These are phyloP conservation scores for Mionectes olivaceus DNA, from an alignment of 2,797 vertebrate genomes.

Conservation along the genomic window DNA sequence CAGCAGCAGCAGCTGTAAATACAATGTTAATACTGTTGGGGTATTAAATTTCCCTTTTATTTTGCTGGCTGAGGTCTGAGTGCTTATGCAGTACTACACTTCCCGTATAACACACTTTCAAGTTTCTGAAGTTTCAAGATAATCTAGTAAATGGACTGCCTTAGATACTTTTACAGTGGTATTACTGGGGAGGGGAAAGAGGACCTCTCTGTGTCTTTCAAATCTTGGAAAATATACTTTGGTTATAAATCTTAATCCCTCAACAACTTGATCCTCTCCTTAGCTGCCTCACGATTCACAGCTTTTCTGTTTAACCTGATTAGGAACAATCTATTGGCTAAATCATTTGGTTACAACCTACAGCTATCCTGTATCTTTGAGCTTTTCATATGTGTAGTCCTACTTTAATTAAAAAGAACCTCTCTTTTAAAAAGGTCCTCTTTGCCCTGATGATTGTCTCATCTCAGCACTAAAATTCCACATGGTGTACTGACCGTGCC, in stretches of 20 bases:
- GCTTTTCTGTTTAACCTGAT: not conserved
- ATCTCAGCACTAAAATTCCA: not conserved
- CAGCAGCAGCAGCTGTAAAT: conserved; percentile 79
- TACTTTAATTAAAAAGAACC: not conserved
- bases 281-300: not conserved
- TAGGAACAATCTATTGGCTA: not conserved
- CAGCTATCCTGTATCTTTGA: not conserved
- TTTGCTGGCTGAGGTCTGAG: conserved; percentile 61
- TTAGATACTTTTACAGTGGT: conserved; percentile 27
- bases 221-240: conserved; percentile 17
- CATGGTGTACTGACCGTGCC: not conserved
- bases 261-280: not conserved
- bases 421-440: not conserved
- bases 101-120: conserved; percentile 47
- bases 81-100: conserved; percentile 41
- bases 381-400: not conserved
- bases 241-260: conserved; percentile 30
- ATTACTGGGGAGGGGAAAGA: not conserved
- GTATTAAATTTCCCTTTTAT: conserved; percentile 75
- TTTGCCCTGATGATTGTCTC: not conserved
- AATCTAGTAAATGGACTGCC: conserved; percentile 46
- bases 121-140: conserved; percentile 66
- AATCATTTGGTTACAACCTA: not conserved
- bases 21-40: conserved; percentile 69
- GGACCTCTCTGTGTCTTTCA: not conserved